Evolutionary conservation across 1,140 invertebrate species (phyloP).

Genomic region (Thaumatotibia leucotreta): DNA sequence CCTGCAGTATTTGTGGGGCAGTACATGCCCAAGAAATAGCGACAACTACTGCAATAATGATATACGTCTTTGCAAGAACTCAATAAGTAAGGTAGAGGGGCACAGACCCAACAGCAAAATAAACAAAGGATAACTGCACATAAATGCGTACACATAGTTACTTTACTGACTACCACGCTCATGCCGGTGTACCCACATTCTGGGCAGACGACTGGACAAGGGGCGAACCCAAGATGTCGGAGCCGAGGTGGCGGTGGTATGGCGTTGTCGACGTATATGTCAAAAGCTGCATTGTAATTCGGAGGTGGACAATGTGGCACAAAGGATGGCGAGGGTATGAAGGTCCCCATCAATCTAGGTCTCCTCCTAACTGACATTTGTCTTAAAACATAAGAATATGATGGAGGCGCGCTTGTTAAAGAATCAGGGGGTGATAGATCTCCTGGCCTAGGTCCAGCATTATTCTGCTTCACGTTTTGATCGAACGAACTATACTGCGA

Average conservation of each 20-base stretch:
- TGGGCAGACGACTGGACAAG: constrained; percentile 53
- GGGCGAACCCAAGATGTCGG: constrained; percentile 52
- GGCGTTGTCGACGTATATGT: constrained; percentile 58
- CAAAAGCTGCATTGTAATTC: constrained; percentile 61
- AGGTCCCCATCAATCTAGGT: constrained; percentile 61
- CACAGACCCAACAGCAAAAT: constrained; percentile 66
- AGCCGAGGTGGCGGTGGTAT: constrained; percentile 41
- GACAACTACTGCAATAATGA: constrained; percentile 66
- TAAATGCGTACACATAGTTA: constrained; percentile 62
- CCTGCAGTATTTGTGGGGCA: constrained; percentile 58
- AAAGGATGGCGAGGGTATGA: constrained; percentile 64
- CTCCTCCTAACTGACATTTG: constrained; percentile 53
- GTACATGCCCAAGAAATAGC: constrained; percentile 58
- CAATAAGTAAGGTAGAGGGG: constrained; percentile 57
- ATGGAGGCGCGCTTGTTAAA: constrained; percentile 60
- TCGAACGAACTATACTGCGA: neutral
- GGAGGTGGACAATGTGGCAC: constrained; percentile 61
- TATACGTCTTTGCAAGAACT: constrained; percentile 67
- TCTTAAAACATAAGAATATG: constrained; percentile 63
- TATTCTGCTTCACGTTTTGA: neutral
- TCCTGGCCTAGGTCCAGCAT: constrained; percentile 5
- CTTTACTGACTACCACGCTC: constrained; percentile 45
- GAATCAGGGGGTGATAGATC: constrained; percentile 59
- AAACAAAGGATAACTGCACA: constrained; percentile 56
- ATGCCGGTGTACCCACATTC: constrained; percentile 61